Evolutionary conservation across 2,888 invertebrate genomes (phyloP), one percentile per base, ranked within the genome.

Genomic region (Penaeus monodon): DNA sequence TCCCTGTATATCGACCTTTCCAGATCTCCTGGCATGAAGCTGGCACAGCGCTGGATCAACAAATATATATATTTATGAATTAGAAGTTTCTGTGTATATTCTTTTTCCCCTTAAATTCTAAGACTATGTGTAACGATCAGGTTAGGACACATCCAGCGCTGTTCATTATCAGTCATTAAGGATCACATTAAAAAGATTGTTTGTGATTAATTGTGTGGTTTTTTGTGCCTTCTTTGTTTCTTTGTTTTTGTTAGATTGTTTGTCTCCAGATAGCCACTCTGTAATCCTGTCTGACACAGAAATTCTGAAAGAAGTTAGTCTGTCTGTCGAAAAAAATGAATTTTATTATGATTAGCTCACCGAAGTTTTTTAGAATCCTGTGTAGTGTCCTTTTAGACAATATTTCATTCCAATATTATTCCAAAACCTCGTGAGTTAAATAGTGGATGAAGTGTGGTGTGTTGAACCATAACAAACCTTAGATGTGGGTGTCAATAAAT

Each of bases 171-270:
- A 22, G 70, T 84, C 49, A 63, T 49, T 81, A 86, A 81, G 81
- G 86, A 86, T 57, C 77, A 73, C 81, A 81, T 81, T 70, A 79
- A 49, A 29, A 38, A 44, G 83, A 77, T 82, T 86, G 81, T 76
- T 86, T 81, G 86, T 86, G 49, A 82, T 76, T 77, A 74, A 80
- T 74, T 78, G 78, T 86, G 86, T 86, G 86, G 86, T 81, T 86
- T 85, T 78, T 81, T 77, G 86, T 86, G 86, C 86, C 86, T 86
- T 86, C 82, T 82, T 86, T 86, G 86, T 86, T 86, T 86, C 77
- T 82, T 86, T 85, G 85, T 81, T 86, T 73, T 73, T 85, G 85
- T 85, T 85, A 66, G 83, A 66, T 85, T 79, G 85, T 65, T 82
- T 82, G 81, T 73, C 78, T 77, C 76, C 81, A 66, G 66, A 66